Conservation (phyloP, 2,113 vertebrate species). For the Entelurus aequoreus region DNA sequence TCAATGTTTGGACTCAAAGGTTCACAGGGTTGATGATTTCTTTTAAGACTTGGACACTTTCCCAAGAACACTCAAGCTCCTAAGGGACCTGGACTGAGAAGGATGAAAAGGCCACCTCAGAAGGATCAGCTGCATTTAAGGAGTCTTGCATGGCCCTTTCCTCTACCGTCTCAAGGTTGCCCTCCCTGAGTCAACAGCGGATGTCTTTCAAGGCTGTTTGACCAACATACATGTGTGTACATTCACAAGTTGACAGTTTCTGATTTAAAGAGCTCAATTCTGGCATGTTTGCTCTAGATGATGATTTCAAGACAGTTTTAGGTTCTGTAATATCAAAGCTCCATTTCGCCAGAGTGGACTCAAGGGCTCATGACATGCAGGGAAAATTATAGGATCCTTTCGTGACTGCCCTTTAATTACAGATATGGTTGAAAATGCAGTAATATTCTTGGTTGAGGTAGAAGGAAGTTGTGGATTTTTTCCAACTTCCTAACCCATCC, state of each 20-base stretch:
- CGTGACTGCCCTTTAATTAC: conserved; percentile 16
- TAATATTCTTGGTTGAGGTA: background rate
- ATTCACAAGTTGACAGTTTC: conserved; percentile 57
- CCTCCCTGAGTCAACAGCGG: conserved; percentile 63
- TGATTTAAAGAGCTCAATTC: conserved; percentile 47
- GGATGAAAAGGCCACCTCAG: conserved; percentile 58
- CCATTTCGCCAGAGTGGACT: conserved; percentile 16
- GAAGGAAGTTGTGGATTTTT: background rate
- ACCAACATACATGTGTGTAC: conserved; percentile 59
- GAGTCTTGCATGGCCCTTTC: conserved; percentile 38
- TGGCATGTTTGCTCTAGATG: conserved; percentile 37
- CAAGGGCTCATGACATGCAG: conserved; percentile 35
- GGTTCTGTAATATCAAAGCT: conserved; percentile 15
- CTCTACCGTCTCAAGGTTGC: conserved; percentile 39
- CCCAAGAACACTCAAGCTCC: conserved; percentile 59
- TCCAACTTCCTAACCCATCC: background rate
- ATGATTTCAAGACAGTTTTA: conserved; percentile 47
- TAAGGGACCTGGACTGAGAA: conserved; percentile 46
- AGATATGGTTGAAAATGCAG: conserved; percentile 17
- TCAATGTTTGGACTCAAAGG: conserved; percentile 22
- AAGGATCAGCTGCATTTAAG: conserved; percentile 44
- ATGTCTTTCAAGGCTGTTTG: conserved; percentile 57
- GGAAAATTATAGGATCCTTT: conserved; percentile 18
- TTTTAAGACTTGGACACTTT: conserved; percentile 44
- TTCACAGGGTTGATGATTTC: conserved; percentile 24